Evolutionary conservation across 2,113 vertebrate genomes (phyloP).

Genomic region (Dipodomys merriami): DNA sequence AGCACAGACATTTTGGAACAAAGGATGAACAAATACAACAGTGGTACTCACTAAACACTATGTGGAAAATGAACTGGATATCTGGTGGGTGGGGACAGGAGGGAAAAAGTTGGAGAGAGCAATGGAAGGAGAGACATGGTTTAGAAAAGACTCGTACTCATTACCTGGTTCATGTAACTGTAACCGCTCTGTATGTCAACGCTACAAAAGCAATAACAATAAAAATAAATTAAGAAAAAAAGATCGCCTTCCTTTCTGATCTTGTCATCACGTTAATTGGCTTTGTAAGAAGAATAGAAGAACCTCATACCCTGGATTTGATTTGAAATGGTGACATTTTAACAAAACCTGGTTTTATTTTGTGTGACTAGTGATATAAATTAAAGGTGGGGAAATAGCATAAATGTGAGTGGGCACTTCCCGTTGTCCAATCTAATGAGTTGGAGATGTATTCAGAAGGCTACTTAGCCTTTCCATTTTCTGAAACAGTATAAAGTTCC

Average conservation of each 20-base stretch:
- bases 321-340: slow-evolving; percentile 26
- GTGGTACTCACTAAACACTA: no score
- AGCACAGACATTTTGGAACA: no score
- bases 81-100: no score
- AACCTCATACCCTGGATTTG: background rate
- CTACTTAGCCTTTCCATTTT: background rate
- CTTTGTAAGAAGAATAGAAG: background rate
- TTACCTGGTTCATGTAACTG: no score
- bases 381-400: slow-evolving; percentile 22
- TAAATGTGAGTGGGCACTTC: background rate
- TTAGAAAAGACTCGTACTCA: no score
- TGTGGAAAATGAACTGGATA: no score
- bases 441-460: background rate
- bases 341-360: slow-evolving; percentile 29
- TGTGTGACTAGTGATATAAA: slow-evolving; percentile 33
- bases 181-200: no score
- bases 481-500: background rate
- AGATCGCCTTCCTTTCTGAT: slow-evolving; percentile 37
- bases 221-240: no score
- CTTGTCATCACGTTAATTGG: slow-evolving; percentile 30
- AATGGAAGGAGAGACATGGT: no score
- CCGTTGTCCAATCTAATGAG: background rate
- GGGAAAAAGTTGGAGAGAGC: no score
- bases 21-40: no score
- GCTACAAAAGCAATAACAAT: no score